Evolutionary conservation across 92 coral and sea anemone genomes (phyloP), one percentile per base, ranked within the genome.

Genomic region (Montipora capitata): DNA sequence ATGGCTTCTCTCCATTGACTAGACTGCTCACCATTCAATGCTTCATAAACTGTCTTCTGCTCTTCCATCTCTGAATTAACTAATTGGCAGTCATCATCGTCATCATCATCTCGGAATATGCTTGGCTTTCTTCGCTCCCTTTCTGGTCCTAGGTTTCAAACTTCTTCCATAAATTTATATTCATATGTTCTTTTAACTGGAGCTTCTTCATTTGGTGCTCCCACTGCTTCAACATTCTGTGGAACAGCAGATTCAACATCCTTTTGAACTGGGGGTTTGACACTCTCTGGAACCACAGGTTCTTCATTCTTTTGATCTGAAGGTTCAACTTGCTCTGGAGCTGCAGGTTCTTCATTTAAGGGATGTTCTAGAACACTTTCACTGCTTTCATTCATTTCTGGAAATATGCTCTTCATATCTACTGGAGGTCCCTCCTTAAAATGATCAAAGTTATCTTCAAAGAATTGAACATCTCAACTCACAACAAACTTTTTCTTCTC

Each of bases 41-140:
- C 93, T 63, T 91, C 88, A 42, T 94, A 63, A 45, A 88, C 87
- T 91, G 91, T 69, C 49, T 75, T 88, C 63, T 92, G 92, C 70
- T 91, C 97, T 51, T 88, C 88, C 68, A 85, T 91, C 58, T 91
- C 93, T 77, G 96, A 78, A 84, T 91, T 89, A 70, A 58, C 66
- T 43, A 85, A 83, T 49, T 76, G 57, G 64, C 91, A 91, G 27
- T 76, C 94, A 39, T 93, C 92, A 87, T 90, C 94, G 1, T 45
- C 52, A 45, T 45, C 52, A 45, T 45, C 52, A 9, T 45, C 52
- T 45, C 61, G 75, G 83, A 67, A 90, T 86, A 76, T 92, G 77
- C 56, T 72, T 71, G 91, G 95, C 40, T 71, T 70, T 80, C 70
- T 92, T 48, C 88, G 88, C 70, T 90, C 90, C 64, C 96, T 82